Base-by-base conservation (phyloP, 1,140 invertebrate species). In the Drosophila obscura region DNA sequence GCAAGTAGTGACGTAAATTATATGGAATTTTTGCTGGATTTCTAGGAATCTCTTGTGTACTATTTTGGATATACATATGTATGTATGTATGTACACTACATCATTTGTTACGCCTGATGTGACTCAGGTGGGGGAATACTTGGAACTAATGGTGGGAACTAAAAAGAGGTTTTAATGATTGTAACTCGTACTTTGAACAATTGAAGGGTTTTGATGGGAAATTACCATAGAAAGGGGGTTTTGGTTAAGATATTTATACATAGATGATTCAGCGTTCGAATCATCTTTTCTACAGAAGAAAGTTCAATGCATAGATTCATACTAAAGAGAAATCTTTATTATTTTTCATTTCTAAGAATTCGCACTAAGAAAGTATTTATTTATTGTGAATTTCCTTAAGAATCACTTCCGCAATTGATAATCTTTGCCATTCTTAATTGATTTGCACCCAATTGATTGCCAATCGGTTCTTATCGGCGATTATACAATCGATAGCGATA, bases 391-490 rank as follows among this genome's bases (percentile, higher is more conserved):
- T 8, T 31, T 8, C 2, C 31, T 35, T 11, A 3, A 24, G 15
- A 57, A 9, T 31, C 1, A 72, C 43, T 66, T 78, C 67, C 74
- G 52, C 28, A 35, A 49, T 43, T 61, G 61, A 61, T 78, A 73
- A 73, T 19, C 16, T 9, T 41, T 48, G 15, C 31, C 28, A 6
- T 31, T 15, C 3, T 19, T 19, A 13, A 39, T 39, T 39, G 35
- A 39, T 13, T 39, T 39, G 35, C 35, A 39, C 35, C 4, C 4
- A 39, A 11, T 35, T 35, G 31, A 35, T 1, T 48, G 19, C 2
- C 35, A 66, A 66, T 62, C 43, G 52, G 50, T 46, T 53, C 24
- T 73, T 80, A 77, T 80, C 77, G 63, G 22, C 6, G 46, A 52
- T 66, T 72, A 65, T 28, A 48, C 39, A 66, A 75, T 39, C 3